Evolutionary conservation across 2,113 vertebrate genomes (phyloP), one percentile per base, ranked within the genome.

Genomic region (Gallinago undulata): DNA sequence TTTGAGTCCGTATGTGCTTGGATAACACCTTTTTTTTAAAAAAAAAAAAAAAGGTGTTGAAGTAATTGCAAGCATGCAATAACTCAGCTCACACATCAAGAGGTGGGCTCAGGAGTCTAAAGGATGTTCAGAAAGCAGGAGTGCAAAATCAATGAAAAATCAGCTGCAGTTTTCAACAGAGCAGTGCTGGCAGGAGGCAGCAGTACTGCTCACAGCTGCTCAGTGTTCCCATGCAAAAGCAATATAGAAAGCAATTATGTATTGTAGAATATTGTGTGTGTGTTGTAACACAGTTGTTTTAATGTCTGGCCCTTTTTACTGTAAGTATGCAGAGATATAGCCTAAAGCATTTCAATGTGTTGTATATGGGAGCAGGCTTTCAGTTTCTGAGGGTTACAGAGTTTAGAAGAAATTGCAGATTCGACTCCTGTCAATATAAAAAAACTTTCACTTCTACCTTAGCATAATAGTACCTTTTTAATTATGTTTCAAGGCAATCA

Each of bases 221-320:
- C 33, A 6, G 45, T 7, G 31, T 33, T 72, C 27, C n/a, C 47
- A 0, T 10, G 11, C 7, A 37, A 27, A 30, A 1, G 3, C 1
- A 1, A 6, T 15, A 2, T 22, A 45, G 45, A 62, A 62, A 39
- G 21, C 28, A 39, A 8, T 53, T 35, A 4, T 10, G 1, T 69
- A 2, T 25, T 72, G 7, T 0, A 51, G 43, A 41, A 21, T 30
- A 10, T 10, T 48, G 13, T 47, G 22, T 47, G 25, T 51, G 1
- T 63, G 30, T 8, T 43, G 13, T 37, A 87, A 21, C 39, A 66
- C 37, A 28, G 3, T 27, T 53, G 50, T 3, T 82, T 73, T 59
- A 25, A n/a, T 30, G 37, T 13, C 37, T 75, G 6, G 45, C 43
- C 37, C n/a, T 63, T 27, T 47, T 41, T 31, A 25, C 59, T 53